Evolutionary conservation across 2,888 invertebrate genomes (phyloP).

Genomic region (Clepsis dumicolana): DNA sequence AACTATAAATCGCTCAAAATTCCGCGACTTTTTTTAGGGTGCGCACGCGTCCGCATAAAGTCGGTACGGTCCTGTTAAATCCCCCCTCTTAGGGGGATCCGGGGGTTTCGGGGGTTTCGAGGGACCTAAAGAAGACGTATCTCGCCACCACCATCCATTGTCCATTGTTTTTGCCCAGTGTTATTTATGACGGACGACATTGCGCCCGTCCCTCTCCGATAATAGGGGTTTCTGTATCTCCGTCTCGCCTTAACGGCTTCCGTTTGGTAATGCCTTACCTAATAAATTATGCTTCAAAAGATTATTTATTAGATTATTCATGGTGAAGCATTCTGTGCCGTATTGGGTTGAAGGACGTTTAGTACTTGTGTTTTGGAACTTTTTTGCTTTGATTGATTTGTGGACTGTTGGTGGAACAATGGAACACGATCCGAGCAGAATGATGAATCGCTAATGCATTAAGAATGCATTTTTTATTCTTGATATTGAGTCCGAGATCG

Average conservation of each 20-base stretch:
- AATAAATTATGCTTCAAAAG: conserved; percentile 83
- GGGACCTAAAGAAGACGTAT: conserved; percentile 83
- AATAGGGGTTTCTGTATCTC: conserved; percentile 43
- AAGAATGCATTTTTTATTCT: background rate
- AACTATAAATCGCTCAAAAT: conserved; percentile 38
- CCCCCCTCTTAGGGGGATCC: conserved; percentile 46
- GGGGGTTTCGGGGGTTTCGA: conserved; percentile 56
- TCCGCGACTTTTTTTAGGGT: conserved; percentile 45
- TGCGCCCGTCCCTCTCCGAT: conserved; percentile 65
- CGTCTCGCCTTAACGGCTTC: conserved; percentile 72
- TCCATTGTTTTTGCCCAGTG: conserved; percentile 84
- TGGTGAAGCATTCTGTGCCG: conserved; percentile 74
- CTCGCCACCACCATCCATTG: conserved; percentile 82
- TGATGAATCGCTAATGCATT: conserved; percentile 37
- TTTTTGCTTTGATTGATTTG: conserved; percentile 76
- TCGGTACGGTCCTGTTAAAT: conserved; percentile 50
- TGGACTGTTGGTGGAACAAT: conserved; percentile 58
- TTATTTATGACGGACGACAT: conserved; percentile 84
- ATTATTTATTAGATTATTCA: conserved; percentile 86
- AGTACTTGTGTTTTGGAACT: conserved; percentile 59
- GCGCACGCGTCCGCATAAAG: conserved; percentile 59
- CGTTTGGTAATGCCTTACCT: conserved; percentile 78
- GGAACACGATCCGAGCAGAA: conserved; percentile 41
- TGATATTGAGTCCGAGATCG: background rate
- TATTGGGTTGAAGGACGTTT: conserved; percentile 81